Base-by-base conservation (phyloP, 2,888 invertebrate species). In the Sinopyrophorus schimmeli region DNA sequence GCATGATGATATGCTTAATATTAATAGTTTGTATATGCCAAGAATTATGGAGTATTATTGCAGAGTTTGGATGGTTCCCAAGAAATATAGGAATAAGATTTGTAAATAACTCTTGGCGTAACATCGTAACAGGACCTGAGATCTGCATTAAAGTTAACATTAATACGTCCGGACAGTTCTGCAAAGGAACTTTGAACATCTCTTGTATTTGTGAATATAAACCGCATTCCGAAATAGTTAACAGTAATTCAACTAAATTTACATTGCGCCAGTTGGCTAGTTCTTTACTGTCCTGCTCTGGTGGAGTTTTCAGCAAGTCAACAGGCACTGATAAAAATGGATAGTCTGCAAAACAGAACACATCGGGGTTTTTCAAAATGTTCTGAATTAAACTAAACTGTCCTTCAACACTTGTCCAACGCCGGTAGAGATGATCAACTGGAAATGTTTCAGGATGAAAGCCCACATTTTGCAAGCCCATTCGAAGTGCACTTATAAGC, bases 51-150 rank as follows among this genome's bases (percentile, higher is more conserved):
- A 99, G 77, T 54, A 99, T 91, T n/a, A 92, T 90, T 15, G 89
- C 93, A 0, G 96, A 92, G 74, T 99, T 99, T 0, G 94, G 92
- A 77, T 98, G 97, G 74, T 92, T 95, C 21, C 89, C 89, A 43
- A 98, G 77, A 74, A 99, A 97, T 60, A 94, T 87, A 2, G 95
- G 94, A 70, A 99, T 89, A 20, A 98, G 75, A 39, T 83, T 88
- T 30, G 87, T 84, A 56, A 98, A 79, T 44, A 98, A 75, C 68
- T 97, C 96, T 73, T 92, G 92, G 47, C 93, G 79, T 24, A 90
- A 75, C 24, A 84, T 78, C 2, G 89, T 86, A 27, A 89, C 77
- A 0, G 91, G 89, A 54, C 89, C 86, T 67, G 82, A 86, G 34
- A 92, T 87, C 74, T 98, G 96, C 30, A 97, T 73, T 51, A 99